Evolutionary conservation across 1,140 invertebrate species (phyloP).

Genomic region (Pollicipes pollicipes): DNA sequence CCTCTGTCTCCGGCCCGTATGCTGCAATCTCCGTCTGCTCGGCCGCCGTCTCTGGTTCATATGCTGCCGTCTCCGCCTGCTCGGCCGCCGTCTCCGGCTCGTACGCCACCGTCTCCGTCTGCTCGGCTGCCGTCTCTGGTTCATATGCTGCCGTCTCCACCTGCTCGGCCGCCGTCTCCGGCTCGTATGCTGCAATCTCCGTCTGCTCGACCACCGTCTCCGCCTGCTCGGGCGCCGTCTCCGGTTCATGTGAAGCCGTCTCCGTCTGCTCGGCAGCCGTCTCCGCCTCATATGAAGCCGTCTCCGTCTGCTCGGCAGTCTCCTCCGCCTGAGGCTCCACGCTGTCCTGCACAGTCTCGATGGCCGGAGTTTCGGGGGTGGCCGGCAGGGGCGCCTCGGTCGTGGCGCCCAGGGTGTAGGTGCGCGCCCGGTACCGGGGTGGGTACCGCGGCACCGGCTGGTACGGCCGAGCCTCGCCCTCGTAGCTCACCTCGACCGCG

Average conservation of each 20-base stretch:
- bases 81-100: too few relatives aligned
- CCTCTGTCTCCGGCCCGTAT: too few relatives aligned
- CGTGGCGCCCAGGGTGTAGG: background rate
- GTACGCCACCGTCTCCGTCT: background rate
- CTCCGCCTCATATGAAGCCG: too few relatives aligned
- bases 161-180: too few relatives aligned
- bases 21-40: too few relatives aligned
- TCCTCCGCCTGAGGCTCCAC: background rate
- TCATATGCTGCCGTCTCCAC: background rate
- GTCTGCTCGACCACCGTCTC: background rate
- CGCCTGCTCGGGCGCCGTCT: too few relatives aligned
- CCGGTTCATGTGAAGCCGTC: too few relatives aligned
- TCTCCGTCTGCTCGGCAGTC: too few relatives aligned
- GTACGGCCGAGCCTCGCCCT: conserved; percentile 10
- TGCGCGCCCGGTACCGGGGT: background rate
- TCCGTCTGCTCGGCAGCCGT: background rate
- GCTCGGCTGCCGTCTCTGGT: background rate
- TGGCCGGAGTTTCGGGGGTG: background rate
- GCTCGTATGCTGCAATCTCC: background rate
- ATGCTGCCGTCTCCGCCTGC: too few relatives aligned
- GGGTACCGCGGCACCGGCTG: conserved; percentile 9
- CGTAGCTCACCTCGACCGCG: conserved; percentile 21
- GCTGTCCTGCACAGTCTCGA: background rate
- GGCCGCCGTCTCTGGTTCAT: too few relatives aligned
- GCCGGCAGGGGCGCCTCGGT: background rate